Evolutionary conservation across 2,113 vertebrate genomes (phyloP).

Genomic region (Ursus arctos): DNA sequence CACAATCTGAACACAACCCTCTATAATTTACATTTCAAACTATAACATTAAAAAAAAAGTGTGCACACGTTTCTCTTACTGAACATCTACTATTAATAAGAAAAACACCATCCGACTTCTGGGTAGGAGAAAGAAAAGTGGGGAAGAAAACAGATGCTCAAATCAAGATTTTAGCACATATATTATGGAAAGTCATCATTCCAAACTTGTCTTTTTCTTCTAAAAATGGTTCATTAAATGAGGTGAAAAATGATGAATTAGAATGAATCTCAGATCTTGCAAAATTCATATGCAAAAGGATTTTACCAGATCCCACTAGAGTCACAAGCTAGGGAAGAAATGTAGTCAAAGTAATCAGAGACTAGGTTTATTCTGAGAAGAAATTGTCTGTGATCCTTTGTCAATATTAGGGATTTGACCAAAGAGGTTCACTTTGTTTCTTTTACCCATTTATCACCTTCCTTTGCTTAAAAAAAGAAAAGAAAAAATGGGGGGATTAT

Average conservation of each 20-base stretch:
- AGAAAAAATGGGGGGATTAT: neutral
- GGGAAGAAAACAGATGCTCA: neutral
- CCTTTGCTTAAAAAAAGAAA: neutral
- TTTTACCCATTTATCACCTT: slow-evolving; percentile 36
- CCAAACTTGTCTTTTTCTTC: slow-evolving; percentile 32
- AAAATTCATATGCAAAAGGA: neutral
- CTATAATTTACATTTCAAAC: slow-evolving; percentile 48
- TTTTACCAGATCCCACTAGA: slow-evolving; percentile 23
- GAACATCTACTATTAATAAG: slow-evolving; percentile 21
- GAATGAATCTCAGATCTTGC: neutral
- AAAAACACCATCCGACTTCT: neutral
- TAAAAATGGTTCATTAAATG: slow-evolving; percentile 35
- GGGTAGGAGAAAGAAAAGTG: neutral
- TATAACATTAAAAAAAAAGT: neutral
- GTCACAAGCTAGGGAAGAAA: neutral
- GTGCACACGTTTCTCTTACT: neutral
- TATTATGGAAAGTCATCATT: slow-evolving; percentile 34
- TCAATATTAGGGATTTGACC: slow-evolving; percentile 35
- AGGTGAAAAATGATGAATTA: neutral
- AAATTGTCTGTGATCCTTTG: neutral
- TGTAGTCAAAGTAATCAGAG: neutral
- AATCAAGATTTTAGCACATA: slow-evolving; percentile 18
- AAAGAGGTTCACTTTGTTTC: neutral
- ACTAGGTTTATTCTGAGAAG: neutral
- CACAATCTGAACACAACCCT: neutral